These are phyloP conservation scores for Gnathonemus longibarbis DNA, from an alignment of 2,113 vertebrate species.

Conservation along the genomic window DNA sequence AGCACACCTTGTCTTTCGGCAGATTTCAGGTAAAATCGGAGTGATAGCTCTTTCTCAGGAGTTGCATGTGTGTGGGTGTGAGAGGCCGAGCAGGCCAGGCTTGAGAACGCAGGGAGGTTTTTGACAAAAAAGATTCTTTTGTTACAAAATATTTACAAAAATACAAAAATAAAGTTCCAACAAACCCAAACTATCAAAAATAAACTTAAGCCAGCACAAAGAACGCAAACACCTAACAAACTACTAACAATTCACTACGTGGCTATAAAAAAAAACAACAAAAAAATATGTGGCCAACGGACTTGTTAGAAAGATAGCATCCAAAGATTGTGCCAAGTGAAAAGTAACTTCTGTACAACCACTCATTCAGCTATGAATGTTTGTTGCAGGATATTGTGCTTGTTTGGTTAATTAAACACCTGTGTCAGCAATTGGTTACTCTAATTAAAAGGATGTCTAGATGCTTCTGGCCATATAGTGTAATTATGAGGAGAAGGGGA, in stretches of 20 bases:
- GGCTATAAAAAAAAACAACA: too few relatives aligned
- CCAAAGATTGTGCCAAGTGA: neutral
- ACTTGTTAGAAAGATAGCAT: too few relatives aligned
- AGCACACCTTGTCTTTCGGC: neutral
- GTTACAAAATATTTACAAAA: neutral
- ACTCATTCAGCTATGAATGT: neutral
- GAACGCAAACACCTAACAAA: too few relatives aligned
- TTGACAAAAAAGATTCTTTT: too few relatives aligned
- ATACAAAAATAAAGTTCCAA: neutral
- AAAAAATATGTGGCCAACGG: too few relatives aligned
- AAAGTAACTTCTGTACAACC: neutral
- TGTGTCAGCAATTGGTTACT: neutral
- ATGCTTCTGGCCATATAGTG: neutral
- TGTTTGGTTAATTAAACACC: neutral
- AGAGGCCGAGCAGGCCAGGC: neutral
- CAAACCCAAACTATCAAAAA: neutral
- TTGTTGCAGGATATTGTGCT: neutral
- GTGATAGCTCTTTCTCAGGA: neutral
- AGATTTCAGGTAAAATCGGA: neutral
- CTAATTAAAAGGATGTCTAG: neutral
- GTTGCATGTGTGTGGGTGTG: neutral
- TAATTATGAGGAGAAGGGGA: neutral
- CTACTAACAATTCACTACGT: too few relatives aligned
- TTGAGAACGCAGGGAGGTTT: neutral
- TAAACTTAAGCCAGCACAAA: neutral